phyloP scores from a whole-genome alignment of 92 coral and sea anemone species.

The Zoanthus solanderi region DNA sequence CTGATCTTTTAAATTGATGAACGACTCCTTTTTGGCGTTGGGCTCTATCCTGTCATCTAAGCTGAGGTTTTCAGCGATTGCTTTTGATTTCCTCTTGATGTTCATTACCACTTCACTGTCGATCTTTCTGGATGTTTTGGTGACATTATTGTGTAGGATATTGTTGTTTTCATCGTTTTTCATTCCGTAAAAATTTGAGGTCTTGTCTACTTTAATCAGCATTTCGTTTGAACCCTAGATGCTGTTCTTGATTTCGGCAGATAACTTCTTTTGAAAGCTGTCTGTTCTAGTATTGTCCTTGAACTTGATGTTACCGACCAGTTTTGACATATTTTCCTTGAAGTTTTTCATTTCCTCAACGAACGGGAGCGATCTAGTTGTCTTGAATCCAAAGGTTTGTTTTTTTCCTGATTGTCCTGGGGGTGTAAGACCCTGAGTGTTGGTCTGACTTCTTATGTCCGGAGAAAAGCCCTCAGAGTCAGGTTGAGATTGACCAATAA shows the following conservation, averaged over 20 bases:
- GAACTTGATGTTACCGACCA: neutral
- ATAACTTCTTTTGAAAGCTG: neutral
- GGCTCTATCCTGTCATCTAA: neutral
- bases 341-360: neutral
- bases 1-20: neutral
- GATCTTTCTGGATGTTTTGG: too few relatives aligned
- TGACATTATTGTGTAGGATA: neutral
- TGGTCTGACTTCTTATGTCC: too few relatives aligned
- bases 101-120: neutral
- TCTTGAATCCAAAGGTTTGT: neutral
- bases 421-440: too few relatives aligned
- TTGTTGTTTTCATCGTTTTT: neutral
- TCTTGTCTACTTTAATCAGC: too few relatives aligned
- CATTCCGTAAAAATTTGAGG: neutral
- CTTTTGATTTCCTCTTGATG: neutral
- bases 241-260: neutral
- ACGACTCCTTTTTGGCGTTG: neutral
- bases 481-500: too few relatives aligned
- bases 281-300: neutral
- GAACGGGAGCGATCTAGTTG: neutral
- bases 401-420: too few relatives aligned
- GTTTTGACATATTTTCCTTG: too few relatives aligned
- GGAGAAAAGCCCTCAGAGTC: too few relatives aligned
- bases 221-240: neutral
- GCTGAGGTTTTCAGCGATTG: neutral